A percentile compares a stretch with the other conserved stretches of the same genome.
Conservation (phyloP, 2,888 invertebrate species). For the Galerucella calmariensis region DNA sequence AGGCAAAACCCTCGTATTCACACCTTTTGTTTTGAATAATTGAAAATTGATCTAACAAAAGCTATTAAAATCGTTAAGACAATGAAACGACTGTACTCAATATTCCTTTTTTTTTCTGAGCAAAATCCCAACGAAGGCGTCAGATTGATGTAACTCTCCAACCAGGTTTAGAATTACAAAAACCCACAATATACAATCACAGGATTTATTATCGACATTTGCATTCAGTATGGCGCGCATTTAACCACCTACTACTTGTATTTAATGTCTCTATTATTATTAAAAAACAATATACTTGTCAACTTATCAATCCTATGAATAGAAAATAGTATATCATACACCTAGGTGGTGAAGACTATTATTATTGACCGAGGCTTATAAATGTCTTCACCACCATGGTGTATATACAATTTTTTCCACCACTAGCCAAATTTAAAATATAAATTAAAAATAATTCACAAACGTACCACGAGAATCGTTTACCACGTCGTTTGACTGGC, state of each 20-base stretch:
- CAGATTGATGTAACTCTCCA: constrained; percentile 53
- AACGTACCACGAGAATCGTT: too few species aligned
- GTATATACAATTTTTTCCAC: too few species aligned
- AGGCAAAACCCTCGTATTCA: too few species aligned
- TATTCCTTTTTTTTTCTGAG: constrained; percentile 12
- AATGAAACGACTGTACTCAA: not conserved
- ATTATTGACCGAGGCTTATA: too few species aligned
- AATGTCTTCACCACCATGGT: too few species aligned
- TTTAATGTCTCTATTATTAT: constrained; percentile 49
- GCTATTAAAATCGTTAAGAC: not conserved
- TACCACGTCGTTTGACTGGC: too few species aligned
- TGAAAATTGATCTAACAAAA: constrained; percentile 1
- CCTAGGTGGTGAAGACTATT: too few species aligned
- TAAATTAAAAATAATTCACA: too few species aligned
- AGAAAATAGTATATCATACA: too few species aligned
- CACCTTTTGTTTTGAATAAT: not conserved
- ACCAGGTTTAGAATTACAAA: constrained; percentile 55
- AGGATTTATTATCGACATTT: constrained; percentile 56
- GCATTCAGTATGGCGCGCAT: constrained; percentile 46
- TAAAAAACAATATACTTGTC: constrained; percentile 14
- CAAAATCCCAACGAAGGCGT: constrained; percentile 48
- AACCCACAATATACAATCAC: constrained; percentile 53
- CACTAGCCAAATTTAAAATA: too few species aligned
- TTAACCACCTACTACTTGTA: constrained; percentile 44
- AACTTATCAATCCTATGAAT: not conserved